Conservation (phyloP, 1,140 invertebrate genomes). For the Calliopsis andreniformis region DNA sequence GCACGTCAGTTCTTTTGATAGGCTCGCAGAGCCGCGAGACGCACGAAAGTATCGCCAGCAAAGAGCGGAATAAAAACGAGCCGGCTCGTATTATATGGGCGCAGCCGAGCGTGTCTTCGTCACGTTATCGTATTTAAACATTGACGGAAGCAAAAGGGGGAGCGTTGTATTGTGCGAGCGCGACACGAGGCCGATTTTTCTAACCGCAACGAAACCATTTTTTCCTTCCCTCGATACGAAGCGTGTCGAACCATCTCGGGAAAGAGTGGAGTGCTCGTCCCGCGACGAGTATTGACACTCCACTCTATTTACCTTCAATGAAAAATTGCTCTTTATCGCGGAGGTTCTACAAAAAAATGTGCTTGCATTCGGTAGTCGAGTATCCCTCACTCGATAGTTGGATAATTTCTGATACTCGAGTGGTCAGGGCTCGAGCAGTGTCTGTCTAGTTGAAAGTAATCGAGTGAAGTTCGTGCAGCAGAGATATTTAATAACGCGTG, state of each 20-base stretch:
- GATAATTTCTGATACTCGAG: slow-evolving; percentile 14
- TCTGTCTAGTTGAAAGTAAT: slow-evolving; percentile 44
- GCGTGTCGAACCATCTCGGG: not conserved
- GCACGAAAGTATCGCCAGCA: not conserved
- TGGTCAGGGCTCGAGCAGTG: slow-evolving; percentile 1
- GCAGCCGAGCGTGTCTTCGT: slow-evolving; percentile 30
- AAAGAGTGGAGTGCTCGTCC: not conserved
- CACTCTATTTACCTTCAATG: slow-evolving; percentile 2
- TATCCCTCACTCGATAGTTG: not conserved
- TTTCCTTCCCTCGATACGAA: not conserved
- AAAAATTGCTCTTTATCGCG: not conserved
- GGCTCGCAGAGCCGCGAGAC: not conserved
- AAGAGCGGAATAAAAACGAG: slow-evolving; percentile 25
- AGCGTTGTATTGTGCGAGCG: not conserved
- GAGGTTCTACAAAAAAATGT: no score
- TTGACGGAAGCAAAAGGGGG: slow-evolving; percentile 10
- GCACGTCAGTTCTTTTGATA: slow-evolving; percentile 16
- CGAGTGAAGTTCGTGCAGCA: slow-evolving; percentile 19
- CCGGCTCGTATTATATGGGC: slow-evolving; percentile 8
- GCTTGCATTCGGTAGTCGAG: no score
- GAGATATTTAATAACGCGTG: slow-evolving; percentile 42
- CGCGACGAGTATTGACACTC: not conserved
- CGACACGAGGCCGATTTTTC: slow-evolving; percentile 1
- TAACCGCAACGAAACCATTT: not conserved
- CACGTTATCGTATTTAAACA: slow-evolving; percentile 36